These are phyloP conservation scores for Indri indri DNA, from an alignment of 2,113 vertebrate genomes.

Conservation along the genomic window DNA sequence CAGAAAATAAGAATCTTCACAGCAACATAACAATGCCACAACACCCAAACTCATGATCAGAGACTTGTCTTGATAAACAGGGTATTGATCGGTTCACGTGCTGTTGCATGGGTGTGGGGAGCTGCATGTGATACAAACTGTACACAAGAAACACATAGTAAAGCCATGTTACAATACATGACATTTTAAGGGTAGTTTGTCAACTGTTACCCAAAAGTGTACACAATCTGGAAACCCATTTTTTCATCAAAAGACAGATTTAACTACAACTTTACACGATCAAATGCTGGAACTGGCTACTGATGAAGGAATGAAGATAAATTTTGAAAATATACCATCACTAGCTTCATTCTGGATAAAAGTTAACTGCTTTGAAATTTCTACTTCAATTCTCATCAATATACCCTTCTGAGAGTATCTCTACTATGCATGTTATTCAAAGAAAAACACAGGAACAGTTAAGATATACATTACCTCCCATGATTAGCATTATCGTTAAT, in stretches of 20 bases:
- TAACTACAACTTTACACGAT: background rate
- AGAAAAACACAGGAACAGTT: slow-evolving; percentile 7
- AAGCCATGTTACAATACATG: background rate
- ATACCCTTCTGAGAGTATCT: slow-evolving; percentile 12
- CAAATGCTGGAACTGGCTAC: background rate
- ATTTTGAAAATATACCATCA: slow-evolving; percentile 11
- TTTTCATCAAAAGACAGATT: slow-evolving; percentile 10
- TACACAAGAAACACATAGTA: background rate
- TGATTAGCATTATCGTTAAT: background rate
- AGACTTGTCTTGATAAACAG: background rate
- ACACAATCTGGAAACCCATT: background rate
- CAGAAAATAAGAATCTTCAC: slow-evolving; percentile 38
- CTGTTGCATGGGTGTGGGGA: background rate
- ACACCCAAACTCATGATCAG: background rate
- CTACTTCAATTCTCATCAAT: background rate
- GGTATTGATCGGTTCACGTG: background rate
- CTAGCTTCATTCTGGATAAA: slow-evolving; percentile 26
- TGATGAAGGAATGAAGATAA: slow-evolving; percentile 17
- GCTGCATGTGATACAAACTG: background rate
- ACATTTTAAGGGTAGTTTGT: background rate
- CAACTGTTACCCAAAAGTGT: background rate
- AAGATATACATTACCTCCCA: background rate
- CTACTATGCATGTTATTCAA: background rate
- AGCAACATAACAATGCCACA: background rate
- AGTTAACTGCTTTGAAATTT: slow-evolving; percentile 24